Conservation (phyloP, 2,888 invertebrate species). For the Brenthis daphne region DNA sequence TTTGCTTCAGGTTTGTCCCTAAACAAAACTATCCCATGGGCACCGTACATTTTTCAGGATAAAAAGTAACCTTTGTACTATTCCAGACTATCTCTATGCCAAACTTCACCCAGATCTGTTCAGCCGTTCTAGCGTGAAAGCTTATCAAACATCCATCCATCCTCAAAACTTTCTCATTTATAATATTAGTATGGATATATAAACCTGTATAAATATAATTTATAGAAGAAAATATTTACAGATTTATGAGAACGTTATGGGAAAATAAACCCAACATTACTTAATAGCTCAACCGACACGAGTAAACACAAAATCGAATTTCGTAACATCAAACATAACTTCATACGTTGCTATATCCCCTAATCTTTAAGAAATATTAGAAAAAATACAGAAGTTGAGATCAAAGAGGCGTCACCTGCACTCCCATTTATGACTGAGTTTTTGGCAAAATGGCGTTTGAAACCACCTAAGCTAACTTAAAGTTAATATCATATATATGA, state of each 20-base stretch:
- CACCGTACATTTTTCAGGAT: too few species aligned
- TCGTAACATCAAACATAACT: slow-evolving; percentile 49
- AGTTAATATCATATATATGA: not conserved
- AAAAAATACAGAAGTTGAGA: slow-evolving; percentile 52
- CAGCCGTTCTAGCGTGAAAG: too few species aligned
- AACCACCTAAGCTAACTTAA: slow-evolving; percentile 12
- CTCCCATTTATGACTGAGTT: slow-evolving; percentile 50
- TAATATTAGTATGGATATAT: too few species aligned
- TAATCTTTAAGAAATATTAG: slow-evolving; percentile 46
- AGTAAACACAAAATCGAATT: slow-evolving; percentile 41
- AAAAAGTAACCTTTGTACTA: too few species aligned
- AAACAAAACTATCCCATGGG: too few species aligned
- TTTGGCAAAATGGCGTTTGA: slow-evolving; percentile 44
- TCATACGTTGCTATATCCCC: slow-evolving; percentile 39
- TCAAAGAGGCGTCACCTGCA: slow-evolving; percentile 55
- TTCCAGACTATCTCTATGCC: too few species aligned
- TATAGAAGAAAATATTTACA: not conserved
- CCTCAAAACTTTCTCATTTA: too few species aligned
- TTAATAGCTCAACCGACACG: slow-evolving; percentile 25
- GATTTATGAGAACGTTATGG: not conserved
- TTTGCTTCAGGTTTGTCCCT: too few species aligned
- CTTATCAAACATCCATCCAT: too few species aligned
- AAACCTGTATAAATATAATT: not conserved
- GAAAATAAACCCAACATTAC: slow-evolving; percentile 20
- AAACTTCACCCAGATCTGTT: too few species aligned